Conservation (phyloP, 2,888 invertebrate genomes). For the Macropis europaea region DNA sequence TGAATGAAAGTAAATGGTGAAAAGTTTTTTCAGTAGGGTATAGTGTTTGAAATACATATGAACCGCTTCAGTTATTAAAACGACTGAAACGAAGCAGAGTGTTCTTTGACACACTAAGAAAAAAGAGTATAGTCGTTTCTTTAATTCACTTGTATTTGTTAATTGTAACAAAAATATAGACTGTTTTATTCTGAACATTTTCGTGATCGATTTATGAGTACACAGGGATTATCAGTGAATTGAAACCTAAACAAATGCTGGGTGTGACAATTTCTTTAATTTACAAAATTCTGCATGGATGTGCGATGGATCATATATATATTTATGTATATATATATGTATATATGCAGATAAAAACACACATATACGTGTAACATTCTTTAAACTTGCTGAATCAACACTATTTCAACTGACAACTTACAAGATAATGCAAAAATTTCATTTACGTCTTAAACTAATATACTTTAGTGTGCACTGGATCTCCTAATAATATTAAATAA, state of each 20-base stretch:
- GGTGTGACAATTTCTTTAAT: constrained; percentile 66
- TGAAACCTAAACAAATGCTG: constrained; percentile 60
- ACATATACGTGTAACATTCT: constrained; percentile 72
- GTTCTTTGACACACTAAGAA: not conserved
- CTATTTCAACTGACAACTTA: too few species aligned
- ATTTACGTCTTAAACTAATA: too few species aligned
- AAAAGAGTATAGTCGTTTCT: constrained; percentile 5
- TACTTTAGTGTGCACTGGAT: too few species aligned
- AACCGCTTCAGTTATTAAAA: constrained; percentile 5
- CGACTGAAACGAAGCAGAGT: not conserved
- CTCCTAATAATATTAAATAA: too few species aligned
- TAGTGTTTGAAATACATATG: not conserved
- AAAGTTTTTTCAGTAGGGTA: not conserved
- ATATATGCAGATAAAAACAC: constrained; percentile 75
- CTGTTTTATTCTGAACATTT: constrained; percentile 32
- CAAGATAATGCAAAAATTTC: constrained; percentile 17
- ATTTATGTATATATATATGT: constrained; percentile 39
- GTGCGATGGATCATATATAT: constrained; percentile 61
- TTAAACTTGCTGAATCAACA: constrained; percentile 73
- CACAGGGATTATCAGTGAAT: constrained; percentile 47
- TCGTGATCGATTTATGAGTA: constrained; percentile 26
- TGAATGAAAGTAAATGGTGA: not conserved
- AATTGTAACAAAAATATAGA: constrained; percentile 48
- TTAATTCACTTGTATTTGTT: constrained; percentile 20
- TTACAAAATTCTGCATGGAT: constrained; percentile 68